Percentiles rank a stretch among this genome's conserved stretches.
Evolutionary conservation across 1,140 invertebrate species (phyloP).

Genomic region (Heliothis virescens): DNA sequence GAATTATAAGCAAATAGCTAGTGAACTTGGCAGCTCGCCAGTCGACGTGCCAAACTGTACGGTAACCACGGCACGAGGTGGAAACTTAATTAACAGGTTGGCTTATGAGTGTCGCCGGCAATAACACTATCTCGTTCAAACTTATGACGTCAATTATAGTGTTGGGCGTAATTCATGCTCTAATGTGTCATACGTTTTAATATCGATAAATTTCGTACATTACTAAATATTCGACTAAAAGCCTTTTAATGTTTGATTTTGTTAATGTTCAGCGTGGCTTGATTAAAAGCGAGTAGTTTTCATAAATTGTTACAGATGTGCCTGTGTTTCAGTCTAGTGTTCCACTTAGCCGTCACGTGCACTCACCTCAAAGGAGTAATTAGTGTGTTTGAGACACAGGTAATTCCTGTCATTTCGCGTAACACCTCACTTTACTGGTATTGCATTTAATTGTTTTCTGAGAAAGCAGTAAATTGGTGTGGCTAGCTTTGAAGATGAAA

Average conservation of each 20-base stretch:
- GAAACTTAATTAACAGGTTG: constrained; percentile 46
- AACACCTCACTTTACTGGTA: constrained; percentile 13
- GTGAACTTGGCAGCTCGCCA: constrained; percentile 72
- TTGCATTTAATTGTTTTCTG: constrained; percentile 1
- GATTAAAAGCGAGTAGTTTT: constrained; percentile 26
- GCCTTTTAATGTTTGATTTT: constrained; percentile 41
- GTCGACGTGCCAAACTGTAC: constrained; percentile 63
- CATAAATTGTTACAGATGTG: constrained; percentile 14
- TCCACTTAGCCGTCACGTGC: constrained; percentile 21
- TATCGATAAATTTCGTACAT: constrained; percentile 35
- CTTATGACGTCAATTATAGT: constrained; percentile 39
- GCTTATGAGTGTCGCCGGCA: constrained; percentile 22
- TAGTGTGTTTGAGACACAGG: constrained; percentile 15
- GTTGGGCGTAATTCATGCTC: constrained; percentile 3
- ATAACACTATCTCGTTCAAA: constrained; percentile 39
- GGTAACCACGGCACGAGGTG: constrained; percentile 59
- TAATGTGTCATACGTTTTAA: constrained; percentile 32
- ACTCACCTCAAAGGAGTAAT: constrained; percentile 9
- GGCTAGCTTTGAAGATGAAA: constrained; percentile 3
- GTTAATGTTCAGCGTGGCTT: constrained; percentile 16
- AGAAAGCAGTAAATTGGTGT: not conserved
- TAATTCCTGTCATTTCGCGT: constrained; percentile 9
- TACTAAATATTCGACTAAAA: constrained; percentile 32
- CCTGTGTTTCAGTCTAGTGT: not conserved
- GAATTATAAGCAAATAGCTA: constrained; percentile 84